These are phyloP conservation scores for Malurus splendens DNA, from an alignment of 2,797 vertebrate species.

Conservation along the genomic window DNA sequence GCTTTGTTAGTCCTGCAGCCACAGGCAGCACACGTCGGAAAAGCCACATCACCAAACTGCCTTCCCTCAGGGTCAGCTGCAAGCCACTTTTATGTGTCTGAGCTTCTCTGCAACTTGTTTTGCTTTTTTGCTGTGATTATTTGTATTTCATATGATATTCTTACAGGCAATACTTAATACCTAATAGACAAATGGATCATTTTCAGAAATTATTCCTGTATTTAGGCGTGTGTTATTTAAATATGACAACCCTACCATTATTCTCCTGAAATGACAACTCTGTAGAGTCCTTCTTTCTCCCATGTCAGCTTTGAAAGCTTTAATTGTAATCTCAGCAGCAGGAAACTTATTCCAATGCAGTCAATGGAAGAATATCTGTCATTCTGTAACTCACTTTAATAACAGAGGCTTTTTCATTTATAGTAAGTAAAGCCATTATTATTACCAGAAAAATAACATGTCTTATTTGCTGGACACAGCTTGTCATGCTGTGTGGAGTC, in stretches of 20 bases:
- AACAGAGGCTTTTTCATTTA: not conserved
- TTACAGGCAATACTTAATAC: not conserved
- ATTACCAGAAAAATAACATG: not conserved
- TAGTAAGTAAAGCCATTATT: not conserved
- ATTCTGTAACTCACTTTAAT: not conserved
- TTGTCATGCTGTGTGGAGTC: not conserved
- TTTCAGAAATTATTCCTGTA: not conserved
- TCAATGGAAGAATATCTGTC: not conserved
- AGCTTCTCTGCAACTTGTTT: not conserved
- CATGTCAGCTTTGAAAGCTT: not conserved
- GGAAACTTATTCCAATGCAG: not conserved
- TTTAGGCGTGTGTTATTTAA: not conserved
- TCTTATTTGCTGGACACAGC: not conserved
- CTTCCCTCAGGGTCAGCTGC: not conserved
- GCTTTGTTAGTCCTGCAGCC: not conserved
- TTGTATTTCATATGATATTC: not conserved
- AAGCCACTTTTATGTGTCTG: not conserved
- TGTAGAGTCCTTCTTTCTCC: not conserved
- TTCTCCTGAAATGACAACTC: not conserved
- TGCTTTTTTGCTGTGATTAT: not conserved
- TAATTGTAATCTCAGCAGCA: conserved; percentile 12
- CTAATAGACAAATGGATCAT: not conserved
- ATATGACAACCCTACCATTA: not conserved
- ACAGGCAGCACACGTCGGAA: not conserved
- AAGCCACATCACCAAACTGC: not conserved